Evolutionary conservation across 2,113 vertebrate species (phyloP).

Genomic region (Calidris pygmaea): DNA sequence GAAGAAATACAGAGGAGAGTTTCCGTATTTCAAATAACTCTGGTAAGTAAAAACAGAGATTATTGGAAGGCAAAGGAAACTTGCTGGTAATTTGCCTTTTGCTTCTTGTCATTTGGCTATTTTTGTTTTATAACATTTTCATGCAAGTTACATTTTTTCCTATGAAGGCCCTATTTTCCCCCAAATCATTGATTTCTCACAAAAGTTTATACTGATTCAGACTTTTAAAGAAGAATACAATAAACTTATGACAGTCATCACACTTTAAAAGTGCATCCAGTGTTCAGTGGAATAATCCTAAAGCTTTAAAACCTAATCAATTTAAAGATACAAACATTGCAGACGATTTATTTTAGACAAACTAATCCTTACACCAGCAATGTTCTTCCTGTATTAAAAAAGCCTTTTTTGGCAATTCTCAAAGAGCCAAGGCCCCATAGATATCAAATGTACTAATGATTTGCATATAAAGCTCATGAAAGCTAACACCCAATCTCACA

Average conservation of each 20-base stretch:
- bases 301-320: background rate
- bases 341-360: background rate
- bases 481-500: background rate
- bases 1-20: slow-evolving; percentile 90
- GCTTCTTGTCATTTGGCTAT: background rate
- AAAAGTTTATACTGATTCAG: background rate
- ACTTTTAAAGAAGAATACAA: background rate
- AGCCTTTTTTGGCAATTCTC: background rate
- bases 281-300: background rate
- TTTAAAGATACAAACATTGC: background rate
- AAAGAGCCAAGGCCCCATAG: background rate
- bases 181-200: background rate
- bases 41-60: slow-evolving; percentile 45
- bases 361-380: background rate
- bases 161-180: background rate
- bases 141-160: background rate
- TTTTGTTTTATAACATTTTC: background rate
- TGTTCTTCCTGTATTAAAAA: background rate
- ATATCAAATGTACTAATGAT: background rate
- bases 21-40: slow-evolving; percentile 89
- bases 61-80: background rate
- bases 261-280: background rate
- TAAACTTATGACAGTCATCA: background rate
- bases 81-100: background rate
- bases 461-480: background rate